Conservation (phyloP, 2,888 invertebrate genomes). For the Tinea trinotella region DNA sequence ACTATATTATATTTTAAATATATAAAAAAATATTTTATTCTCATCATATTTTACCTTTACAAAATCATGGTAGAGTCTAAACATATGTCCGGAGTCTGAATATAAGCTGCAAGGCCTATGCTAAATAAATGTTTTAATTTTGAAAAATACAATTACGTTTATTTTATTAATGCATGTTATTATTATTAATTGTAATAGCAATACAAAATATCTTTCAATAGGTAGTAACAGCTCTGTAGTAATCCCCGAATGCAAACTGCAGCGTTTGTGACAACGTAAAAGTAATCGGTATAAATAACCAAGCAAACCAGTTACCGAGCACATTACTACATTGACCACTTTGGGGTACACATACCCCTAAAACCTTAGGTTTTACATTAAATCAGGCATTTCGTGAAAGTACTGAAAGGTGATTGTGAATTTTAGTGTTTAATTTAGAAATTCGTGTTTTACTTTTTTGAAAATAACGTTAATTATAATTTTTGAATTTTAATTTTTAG, state of each 20-base stretch:
- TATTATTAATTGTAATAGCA: no score
- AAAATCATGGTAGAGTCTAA: no score
- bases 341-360: background rate
- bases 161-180: no score
- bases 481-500: constrained; percentile 37
- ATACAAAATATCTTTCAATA: no score
- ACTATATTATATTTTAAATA: no score
- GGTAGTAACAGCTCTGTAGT: background rate
- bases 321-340: constrained; percentile 55
- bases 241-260: background rate
- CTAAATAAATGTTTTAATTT: no score
- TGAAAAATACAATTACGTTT: no score
- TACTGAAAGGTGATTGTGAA: constrained; percentile 46
- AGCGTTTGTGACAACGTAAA: background rate
- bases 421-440: background rate
- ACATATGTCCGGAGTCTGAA: no score
- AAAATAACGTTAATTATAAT: constrained; percentile 21
- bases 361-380: background rate
- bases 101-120: no score
- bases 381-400: constrained; percentile 41
- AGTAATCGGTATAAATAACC: constrained; percentile 5
- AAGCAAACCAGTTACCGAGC: constrained; percentile 27
- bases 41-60: no score
- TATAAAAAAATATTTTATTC: no score
- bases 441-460: constrained; percentile 19